Percentiles rank a stretch among this genome's conserved stretches.
Conservation (phyloP, 2,797 vertebrate species). For the Rhincodon typus region DNA sequence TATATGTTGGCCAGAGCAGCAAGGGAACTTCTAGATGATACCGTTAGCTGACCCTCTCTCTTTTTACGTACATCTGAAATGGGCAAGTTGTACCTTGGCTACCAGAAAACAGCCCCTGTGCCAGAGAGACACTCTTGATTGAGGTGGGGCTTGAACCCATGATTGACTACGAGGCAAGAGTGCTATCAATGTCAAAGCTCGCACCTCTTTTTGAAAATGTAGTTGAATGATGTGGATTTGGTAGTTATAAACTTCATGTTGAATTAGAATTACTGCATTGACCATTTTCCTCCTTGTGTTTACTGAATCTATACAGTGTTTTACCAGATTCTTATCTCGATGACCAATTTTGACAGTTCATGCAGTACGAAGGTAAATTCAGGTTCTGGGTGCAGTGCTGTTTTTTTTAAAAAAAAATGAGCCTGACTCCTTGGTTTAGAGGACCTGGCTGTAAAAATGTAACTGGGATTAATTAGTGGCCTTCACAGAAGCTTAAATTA, state of each 20-base stretch:
- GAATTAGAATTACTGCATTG: neutral
- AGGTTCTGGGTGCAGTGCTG: neutral
- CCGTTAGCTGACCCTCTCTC: too few species aligned
- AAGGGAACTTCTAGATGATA: neutral
- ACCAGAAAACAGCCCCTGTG: neutral
- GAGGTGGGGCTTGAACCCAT: neutral
- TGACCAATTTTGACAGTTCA: neutral
- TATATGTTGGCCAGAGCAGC: neutral
- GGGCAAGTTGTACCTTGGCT: neutral
- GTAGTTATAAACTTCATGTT: neutral
- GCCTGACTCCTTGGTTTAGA: neutral
- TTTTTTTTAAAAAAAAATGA: neutral
- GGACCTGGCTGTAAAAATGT: too few species aligned
- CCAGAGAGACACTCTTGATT: neutral
- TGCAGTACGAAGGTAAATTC: neutral
- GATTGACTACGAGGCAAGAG: neutral
- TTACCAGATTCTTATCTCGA: neutral
- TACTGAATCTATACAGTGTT: neutral
- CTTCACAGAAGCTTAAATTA: neutral
- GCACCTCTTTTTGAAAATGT: neutral
- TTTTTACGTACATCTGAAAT: neutral
- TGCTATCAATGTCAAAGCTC: neutral
- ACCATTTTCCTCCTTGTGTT: too few species aligned
- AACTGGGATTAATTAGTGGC: neutral
- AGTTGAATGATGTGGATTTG: neutral